Percentiles rank a stretch among this genome's conserved stretches.
Conservation (phyloP, 2,797 vertebrate genomes). For the Paratrypauchen microcephalus region DNA sequence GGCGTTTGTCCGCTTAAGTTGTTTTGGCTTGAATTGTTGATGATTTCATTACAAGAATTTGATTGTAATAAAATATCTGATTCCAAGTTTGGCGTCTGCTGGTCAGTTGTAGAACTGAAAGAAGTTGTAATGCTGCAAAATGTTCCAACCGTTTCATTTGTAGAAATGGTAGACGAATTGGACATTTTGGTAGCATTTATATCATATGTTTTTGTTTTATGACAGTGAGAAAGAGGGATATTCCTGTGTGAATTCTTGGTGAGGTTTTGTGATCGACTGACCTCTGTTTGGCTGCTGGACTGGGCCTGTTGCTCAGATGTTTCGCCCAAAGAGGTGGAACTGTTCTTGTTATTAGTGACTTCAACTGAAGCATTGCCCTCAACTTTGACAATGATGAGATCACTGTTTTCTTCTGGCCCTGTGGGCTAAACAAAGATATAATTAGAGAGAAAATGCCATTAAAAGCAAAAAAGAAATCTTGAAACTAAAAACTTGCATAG, state of each 20-base stretch:
- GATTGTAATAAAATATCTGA: neutral
- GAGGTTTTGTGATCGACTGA: slow-evolving; percentile 64
- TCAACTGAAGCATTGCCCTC: slow-evolving; percentile 36
- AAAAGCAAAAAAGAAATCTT: neutral
- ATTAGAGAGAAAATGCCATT: neutral
- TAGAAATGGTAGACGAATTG: neutral
- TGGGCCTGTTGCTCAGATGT: neutral
- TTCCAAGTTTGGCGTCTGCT: neutral
- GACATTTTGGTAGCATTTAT: neutral
- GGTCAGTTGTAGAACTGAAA: neutral
- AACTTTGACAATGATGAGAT: slow-evolving; percentile 63
- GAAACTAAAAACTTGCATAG: no score
- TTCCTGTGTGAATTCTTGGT: slow-evolving; percentile 33
- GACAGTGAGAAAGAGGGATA: neutral
- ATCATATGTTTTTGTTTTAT: neutral
- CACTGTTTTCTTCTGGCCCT: slow-evolving; percentile 41
- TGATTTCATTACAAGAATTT: neutral
- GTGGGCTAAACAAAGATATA: slow-evolving; percentile 21
- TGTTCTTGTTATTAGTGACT: neutral
- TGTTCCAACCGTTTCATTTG: neutral
- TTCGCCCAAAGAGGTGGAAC: neutral
- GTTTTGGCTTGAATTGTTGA: neutral
- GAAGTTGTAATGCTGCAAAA: slow-evolving; percentile 7
- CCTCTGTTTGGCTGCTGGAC: slow-evolving; percentile 45
- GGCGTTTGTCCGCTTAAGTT: slow-evolving; percentile 10